Evolutionary conservation across 2,888 invertebrate species (phyloP).

Genomic region (Limulus polyphemus): DNA sequence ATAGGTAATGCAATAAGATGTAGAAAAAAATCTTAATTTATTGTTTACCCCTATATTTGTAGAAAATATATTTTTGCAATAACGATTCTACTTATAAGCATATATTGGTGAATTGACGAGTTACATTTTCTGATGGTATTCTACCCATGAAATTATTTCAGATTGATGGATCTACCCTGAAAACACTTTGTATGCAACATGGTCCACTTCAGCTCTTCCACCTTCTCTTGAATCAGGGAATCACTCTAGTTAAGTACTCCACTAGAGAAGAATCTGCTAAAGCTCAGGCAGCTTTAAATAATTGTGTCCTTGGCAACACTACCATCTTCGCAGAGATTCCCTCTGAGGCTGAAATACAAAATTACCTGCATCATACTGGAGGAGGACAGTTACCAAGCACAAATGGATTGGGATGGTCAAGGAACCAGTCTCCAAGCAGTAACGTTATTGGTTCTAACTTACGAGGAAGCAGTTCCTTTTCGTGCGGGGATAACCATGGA

Average conservation of each 20-base stretch:
- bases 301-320: slow-evolving; percentile 87
- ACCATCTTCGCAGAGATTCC: slow-evolving; percentile 92
- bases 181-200: slow-evolving; percentile 91
- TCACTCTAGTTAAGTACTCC: slow-evolving; percentile 86
- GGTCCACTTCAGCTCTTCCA: slow-evolving; percentile 89
- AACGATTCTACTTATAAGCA: no score
- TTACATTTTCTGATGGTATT: no score
- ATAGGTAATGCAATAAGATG: no score
- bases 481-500: neutral
- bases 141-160: slow-evolving; percentile 36
- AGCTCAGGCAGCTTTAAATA: slow-evolving; percentile 89
- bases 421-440: neutral
- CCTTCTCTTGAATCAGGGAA: slow-evolving; percentile 80
- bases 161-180: slow-evolving; percentile 90
- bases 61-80: no score
- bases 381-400: neutral
- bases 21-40: no score
- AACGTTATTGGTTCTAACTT: neutral
- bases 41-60: no score
- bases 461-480: neutral
- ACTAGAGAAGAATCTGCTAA: slow-evolving; percentile 87
- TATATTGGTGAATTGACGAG: no score
- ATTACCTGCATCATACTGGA: slow-evolving; percentile 46
- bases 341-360: slow-evolving; percentile 74
- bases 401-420: neutral